These are phyloP conservation scores for Leptogaster cylindrica DNA, from an alignment of 2,888 invertebrate species.

Conservation along the genomic window DNA sequence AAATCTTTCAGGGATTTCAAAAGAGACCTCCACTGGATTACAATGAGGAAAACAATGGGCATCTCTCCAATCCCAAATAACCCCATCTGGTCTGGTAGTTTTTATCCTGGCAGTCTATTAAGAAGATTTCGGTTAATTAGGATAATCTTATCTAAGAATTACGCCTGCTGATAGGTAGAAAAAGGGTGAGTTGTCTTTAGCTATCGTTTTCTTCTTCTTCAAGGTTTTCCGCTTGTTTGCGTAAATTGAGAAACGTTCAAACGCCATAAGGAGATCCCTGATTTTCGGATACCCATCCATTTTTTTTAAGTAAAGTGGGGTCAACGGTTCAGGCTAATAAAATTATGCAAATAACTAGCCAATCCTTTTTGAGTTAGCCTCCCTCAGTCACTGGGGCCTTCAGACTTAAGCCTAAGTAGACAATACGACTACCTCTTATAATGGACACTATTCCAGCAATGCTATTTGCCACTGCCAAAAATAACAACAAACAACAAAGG, in stretches of 20 bases:
- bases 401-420: conserved; percentile 34
- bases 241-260: neutral
- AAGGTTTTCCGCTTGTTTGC: conserved; percentile 6
- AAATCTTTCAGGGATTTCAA: conserved; percentile 9
- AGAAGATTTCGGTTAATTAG: conserved; percentile 37
- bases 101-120: conserved; percentile 15
- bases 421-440: conserved; percentile 20
- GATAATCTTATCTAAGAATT: conserved; percentile 43
- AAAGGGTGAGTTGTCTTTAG: too few species aligned
- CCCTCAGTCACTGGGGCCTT: neutral
- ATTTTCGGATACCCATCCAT: neutral
- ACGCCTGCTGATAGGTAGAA: too few species aligned
- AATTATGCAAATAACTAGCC: conserved; percentile 43
- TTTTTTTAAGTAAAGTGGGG: conserved; percentile 27
- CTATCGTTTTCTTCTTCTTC: neutral
- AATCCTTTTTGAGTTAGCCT: neutral
- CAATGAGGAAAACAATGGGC: conserved; percentile 18
- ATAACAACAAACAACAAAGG: neutral
- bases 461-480: neutral
- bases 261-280: conserved; percentile 2
- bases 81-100: neutral
- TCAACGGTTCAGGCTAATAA: conserved; percentile 38
- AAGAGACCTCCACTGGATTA: neutral
- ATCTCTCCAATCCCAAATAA: neutral
- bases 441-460: conserved; percentile 10